These are phyloP conservation scores for Entomobrya multifasciata DNA, from an alignment of 2,888 invertebrate species.

Conservation along the genomic window DNA sequence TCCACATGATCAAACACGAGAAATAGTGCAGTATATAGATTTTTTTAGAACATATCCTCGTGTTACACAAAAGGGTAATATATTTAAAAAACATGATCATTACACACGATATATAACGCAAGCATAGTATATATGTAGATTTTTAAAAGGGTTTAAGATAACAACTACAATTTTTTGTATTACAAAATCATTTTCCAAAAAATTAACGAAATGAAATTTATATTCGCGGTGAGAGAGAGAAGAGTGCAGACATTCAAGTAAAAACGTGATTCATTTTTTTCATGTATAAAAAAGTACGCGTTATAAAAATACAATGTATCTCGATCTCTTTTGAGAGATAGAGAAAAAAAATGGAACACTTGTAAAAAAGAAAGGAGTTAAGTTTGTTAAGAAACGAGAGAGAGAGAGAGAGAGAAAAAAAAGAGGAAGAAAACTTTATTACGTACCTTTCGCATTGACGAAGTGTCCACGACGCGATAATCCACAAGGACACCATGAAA, in stretches of 20 bases:
- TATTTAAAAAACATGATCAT: background rate
- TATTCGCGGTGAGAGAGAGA: constrained; percentile 63
- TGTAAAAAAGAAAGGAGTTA: constrained; percentile 75
- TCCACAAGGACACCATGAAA: constrained; percentile 99
- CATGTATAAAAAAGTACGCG: constrained; percentile 31
- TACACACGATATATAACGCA: constrained; percentile 11
- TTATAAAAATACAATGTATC: constrained; percentile 21
- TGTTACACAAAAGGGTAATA: background rate
- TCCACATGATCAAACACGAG: too few relatives aligned
- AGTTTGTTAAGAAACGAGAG: constrained; percentile 56
- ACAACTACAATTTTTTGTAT: constrained; percentile 2
- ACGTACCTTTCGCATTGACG: constrained; percentile 98
- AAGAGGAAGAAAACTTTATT: too few relatives aligned
- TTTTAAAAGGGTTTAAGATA: background rate
- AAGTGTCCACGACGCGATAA: constrained; percentile 99
- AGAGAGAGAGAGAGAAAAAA: constrained; percentile 49
- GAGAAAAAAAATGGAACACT: constrained; percentile 57
- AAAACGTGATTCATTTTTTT: constrained; percentile 12
- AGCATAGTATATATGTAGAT: too few relatives aligned
- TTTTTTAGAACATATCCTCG: too few relatives aligned
- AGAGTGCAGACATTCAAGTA: constrained; percentile 68
- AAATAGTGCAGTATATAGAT: too few relatives aligned
- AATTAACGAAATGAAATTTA: constrained; percentile 4
- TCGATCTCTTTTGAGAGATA: background rate
- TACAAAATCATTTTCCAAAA: background rate